phyloP scores from a whole-genome alignment of 2,888 invertebrate species.

The Formica aserva region DNA sequence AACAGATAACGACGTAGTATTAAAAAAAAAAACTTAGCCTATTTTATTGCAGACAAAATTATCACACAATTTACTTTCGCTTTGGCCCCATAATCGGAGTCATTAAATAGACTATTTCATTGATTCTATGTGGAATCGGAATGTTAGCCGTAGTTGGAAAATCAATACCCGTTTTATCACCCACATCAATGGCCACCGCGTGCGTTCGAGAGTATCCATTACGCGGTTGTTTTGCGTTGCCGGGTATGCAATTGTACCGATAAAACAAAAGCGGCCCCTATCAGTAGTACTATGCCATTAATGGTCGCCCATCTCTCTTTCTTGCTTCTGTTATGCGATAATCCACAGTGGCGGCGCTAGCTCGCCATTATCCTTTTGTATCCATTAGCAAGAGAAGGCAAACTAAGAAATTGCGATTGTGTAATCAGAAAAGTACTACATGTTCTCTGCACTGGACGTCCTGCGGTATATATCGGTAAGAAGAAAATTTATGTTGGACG shows the following conservation, averaged over 20 bases:
- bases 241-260: slow-evolving; percentile 74
- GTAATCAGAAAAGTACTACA: slow-evolving; percentile 68
- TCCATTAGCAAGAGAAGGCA: slow-evolving; percentile 69
- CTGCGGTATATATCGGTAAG: slow-evolving; percentile 30
- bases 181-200: slow-evolving; percentile 69
- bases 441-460: slow-evolving; percentile 37
- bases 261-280: slow-evolving; percentile 74
- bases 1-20: neutral
- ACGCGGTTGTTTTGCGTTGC: slow-evolving; percentile 64
- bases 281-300: slow-evolving; percentile 72
- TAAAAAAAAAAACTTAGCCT: neutral
- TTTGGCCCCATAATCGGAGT: neutral
- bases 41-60: neutral
- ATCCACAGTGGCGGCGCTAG: slow-evolving; percentile 66
- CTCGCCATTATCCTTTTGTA: slow-evolving; percentile 69
- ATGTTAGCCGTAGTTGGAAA: slow-evolving; percentile 55
- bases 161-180: slow-evolving; percentile 73
- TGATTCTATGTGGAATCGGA: slow-evolving; percentile 23
- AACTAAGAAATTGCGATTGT: slow-evolving; percentile 72
- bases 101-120: slow-evolving; percentile 40
- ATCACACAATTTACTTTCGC: slow-evolving; percentile 3
- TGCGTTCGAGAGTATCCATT: slow-evolving; percentile 69
- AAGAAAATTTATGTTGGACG: slow-evolving; percentile 66
- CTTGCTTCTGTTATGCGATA: slow-evolving; percentile 76
- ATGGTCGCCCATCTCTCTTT: slow-evolving; percentile 70